Evolutionary conservation across 2,888 invertebrate species (phyloP), one percentile per base, ranked within the genome.

Genomic region (Coelopa pilipes): DNA sequence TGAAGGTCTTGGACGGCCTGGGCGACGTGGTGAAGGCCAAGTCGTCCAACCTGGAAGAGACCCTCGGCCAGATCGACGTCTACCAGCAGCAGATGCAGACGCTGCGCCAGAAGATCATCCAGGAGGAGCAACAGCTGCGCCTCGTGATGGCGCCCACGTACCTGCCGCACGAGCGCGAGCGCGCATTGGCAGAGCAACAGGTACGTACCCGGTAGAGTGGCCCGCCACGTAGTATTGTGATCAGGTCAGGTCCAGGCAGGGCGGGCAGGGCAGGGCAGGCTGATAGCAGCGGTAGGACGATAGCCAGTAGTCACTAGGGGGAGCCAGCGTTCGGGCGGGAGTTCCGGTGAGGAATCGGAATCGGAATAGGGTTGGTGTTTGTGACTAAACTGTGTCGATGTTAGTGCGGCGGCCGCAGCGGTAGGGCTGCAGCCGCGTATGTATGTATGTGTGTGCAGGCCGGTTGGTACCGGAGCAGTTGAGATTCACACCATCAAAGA

Each of bases 21-120:
- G 83, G 82, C 74, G 82, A 80, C 19, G 76, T 84, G 77, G 84
- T 86, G 17, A 84, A 81, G 78, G 75, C 80, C 75, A 87, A 85
- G 78, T 81, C 84, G 71, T 87, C 88, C 73, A 91, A 92, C 80
- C 89, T 96, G 79, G 93, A 92, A 83, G 90, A 92, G 57, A 94
- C 95, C 80, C 91, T 96, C 70, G 89, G 91, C 78, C 96, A 97
- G 88, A 92, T 97, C 81, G 96, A 97, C 86, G 92, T 93, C 77
- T 95, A 96, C 88, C 94, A 95, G 86, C 92, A 93, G 85, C 96
- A 97, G 88, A 93, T 96, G 85, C 95, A 94, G 82, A 90, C 92
- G 70, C 90, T 96, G 79, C 92, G 96, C 74, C 93, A 94, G 83
- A 93, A 94, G 87, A 93, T 96, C 82, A 92, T 95, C 78, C 92